A percentile compares a stretch with the other conserved stretches of the same genome.
Evolutionary conservation across 2,797 vertebrate species (phyloP).

Genomic region (Enteromius radiatus): DNA sequence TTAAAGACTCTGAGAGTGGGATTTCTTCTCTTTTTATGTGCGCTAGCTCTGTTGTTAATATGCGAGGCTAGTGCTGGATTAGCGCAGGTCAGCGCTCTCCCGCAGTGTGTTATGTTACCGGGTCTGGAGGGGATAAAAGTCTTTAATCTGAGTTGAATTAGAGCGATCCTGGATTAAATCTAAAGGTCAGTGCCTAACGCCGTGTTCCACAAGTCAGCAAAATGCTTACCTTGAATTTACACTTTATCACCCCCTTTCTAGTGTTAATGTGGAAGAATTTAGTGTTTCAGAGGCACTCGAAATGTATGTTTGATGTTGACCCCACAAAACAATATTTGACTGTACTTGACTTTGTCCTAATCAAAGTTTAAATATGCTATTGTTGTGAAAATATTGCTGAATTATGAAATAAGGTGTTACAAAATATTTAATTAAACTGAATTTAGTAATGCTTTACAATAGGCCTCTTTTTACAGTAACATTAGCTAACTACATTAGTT

Average conservation of each 20-base stretch:
- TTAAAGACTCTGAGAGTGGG: background rate
- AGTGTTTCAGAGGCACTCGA: too few species aligned
- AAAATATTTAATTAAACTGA: too few species aligned
- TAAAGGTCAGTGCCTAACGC: slow-evolving; percentile 78
- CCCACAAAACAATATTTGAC: too few species aligned
- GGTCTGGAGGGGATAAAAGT: slow-evolving; percentile 64
- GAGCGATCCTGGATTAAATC: slow-evolving; percentile 79
- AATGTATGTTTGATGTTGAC: background rate
- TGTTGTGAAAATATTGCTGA: too few species aligned
- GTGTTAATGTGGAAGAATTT: background rate
- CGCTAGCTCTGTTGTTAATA: slow-evolving; percentile 5
- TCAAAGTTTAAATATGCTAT: too few species aligned
- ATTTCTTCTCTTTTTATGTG: background rate
- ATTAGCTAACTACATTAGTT: too few species aligned
- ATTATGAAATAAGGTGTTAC: too few species aligned
- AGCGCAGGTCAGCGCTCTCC: slow-evolving; percentile 46
- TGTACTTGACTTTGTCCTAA: too few species aligned
- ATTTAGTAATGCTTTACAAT: too few species aligned
- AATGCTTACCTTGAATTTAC: slow-evolving; percentile 61
- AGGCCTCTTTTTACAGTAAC: too few species aligned
- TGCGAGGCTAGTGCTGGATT: slow-evolving; percentile 47
- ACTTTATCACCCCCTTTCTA: slow-evolving; percentile 17
- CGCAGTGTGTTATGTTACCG: slow-evolving; percentile 50
- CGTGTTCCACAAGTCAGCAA: slow-evolving; percentile 73
- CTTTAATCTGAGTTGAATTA: slow-evolving; percentile 80